Conservation (phyloP, 2,797 vertebrate genomes). For the Nannoperca australis region DNA sequence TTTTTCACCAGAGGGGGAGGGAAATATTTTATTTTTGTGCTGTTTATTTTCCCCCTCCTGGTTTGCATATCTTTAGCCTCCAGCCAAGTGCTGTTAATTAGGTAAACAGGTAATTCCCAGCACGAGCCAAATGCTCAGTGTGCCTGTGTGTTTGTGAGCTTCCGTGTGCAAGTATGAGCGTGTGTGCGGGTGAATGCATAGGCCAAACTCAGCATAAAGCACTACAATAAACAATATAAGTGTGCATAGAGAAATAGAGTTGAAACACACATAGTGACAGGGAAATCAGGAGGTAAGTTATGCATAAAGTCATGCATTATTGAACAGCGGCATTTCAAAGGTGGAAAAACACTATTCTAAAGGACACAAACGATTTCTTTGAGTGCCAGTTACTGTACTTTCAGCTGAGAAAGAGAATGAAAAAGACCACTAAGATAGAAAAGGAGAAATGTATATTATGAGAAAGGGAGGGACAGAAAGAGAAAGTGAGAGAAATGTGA, state of each 20-base stretch:
- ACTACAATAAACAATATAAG: constrained; percentile 43
- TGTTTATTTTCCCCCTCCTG: constrained; percentile 68
- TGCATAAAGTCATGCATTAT: constrained; percentile 69
- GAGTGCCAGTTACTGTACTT: constrained; percentile 45
- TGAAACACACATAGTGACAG: constrained; percentile 36
- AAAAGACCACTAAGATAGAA: constrained; percentile 23
- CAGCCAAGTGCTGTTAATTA: constrained; percentile 82
- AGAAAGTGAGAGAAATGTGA: constrained; percentile 48
- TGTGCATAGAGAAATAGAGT: constrained; percentile 19
- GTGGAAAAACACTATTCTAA: constrained; percentile 40
- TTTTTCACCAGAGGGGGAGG: constrained; percentile 47
- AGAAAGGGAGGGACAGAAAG: constrained; percentile 24
- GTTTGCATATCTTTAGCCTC: constrained; percentile 81
- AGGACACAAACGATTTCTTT: constrained; percentile 37
- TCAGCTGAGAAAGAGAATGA: constrained; percentile 39
- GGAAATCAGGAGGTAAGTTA: constrained; percentile 58
- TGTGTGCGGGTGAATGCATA: constrained; percentile 28
- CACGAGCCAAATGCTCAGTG: constrained; percentile 39
- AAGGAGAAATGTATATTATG: constrained; percentile 43
- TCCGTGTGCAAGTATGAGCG: constrained; percentile 18
- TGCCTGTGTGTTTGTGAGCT: constrained; percentile 29
- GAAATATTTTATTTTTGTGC: constrained; percentile 68
- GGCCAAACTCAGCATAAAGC: constrained; percentile 43
- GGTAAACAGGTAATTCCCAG: constrained; percentile 83
- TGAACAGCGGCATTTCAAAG: constrained; percentile 64